Evolutionary conservation across 2,113 vertebrate genomes (phyloP), one percentile per base, ranked within the genome.

Genomic region (Sylvietta virens): DNA sequence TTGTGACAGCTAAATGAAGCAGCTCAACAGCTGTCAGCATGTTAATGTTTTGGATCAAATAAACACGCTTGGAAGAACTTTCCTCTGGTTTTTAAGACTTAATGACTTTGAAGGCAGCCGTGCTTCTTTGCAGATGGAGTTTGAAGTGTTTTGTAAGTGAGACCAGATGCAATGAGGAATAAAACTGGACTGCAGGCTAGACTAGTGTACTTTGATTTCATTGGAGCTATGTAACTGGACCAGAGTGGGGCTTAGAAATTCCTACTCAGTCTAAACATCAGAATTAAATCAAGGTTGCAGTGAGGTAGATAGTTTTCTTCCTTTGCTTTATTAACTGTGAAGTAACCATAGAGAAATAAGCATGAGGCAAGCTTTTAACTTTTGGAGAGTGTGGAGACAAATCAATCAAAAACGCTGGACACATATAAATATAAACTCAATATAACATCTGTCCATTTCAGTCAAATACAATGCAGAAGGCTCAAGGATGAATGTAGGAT

Each of bases 51-150:
- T 37, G 88, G 81, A 86, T 95, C 80, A 77, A 70, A 85, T 45
- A 91, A 42, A 76, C 72, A 86, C 51, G 90, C 93, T 96, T 88
- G 82, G 88, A 97, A 97, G 71, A 96, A 90, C 61, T 95, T 96
- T 88, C 27, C 54, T 94, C 54, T 83, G 74, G 48, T 93, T 92
- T 95, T 87, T 89, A 77, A 94, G 91, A 84, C 14, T 30, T 70
- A 83, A 91, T 50, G 86, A 81, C 54, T 78, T 76, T 39, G 67
- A 91, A 77, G 47, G 80, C 61, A 23, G 65, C 21, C 16, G 1
- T 71, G 19, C 48, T 86, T 83, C 82, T 77, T 48, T 60, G 47
- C 48, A 60, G 16, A 19, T 62, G 19, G 37, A 79, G 65, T 88
- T 95, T 57, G 19, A 57, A 70, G 90, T 73, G 70, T 83, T 85